Percentiles rank a stretch among this genome's conserved stretches.
Conservation (phyloP, 2,113 vertebrate genomes). For the Callionymus lyra region DNA sequence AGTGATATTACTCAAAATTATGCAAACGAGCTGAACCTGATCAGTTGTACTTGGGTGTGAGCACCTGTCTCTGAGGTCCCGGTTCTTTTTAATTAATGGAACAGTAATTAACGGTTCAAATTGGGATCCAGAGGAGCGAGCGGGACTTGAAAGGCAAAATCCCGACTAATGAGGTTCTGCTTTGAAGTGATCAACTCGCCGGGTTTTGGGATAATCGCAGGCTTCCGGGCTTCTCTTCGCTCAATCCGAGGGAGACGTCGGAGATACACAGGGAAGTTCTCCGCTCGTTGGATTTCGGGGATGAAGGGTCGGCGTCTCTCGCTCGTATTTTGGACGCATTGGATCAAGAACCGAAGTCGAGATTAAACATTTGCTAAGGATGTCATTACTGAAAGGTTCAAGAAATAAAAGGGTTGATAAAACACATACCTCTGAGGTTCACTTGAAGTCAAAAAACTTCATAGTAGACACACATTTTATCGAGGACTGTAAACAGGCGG, state of each 20-base stretch:
- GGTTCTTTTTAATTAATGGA: constrained; percentile 49
- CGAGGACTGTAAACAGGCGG: no score
- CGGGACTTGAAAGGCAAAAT: constrained; percentile 59
- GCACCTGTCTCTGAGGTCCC: constrained; percentile 53
- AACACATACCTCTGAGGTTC: no score
- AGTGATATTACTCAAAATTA: constrained; percentile 43
- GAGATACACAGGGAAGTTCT: constrained; percentile 15
- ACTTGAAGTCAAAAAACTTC: no score
- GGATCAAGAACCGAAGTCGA: no score
- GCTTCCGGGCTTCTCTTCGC: constrained; percentile 41
- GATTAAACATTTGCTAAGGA: no score
- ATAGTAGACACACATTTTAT: no score
- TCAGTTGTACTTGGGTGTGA: constrained; percentile 38
- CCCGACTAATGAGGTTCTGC: constrained; percentile 58
- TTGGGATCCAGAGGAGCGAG: constrained; percentile 49
- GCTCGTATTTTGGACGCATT: no score
- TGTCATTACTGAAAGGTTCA: no score
- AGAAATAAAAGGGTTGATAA: no score
- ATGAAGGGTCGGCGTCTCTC: no score
- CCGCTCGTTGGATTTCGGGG: neutral
- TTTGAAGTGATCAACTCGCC: constrained; percentile 58
- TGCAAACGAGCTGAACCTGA: constrained; percentile 44
- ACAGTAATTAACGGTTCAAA: constrained; percentile 58
- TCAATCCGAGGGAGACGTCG: constrained; percentile 26
- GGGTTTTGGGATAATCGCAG: constrained; percentile 43